Evolutionary conservation across 2,113 vertebrate genomes (phyloP).

Genomic region (Bos indicus): DNA sequence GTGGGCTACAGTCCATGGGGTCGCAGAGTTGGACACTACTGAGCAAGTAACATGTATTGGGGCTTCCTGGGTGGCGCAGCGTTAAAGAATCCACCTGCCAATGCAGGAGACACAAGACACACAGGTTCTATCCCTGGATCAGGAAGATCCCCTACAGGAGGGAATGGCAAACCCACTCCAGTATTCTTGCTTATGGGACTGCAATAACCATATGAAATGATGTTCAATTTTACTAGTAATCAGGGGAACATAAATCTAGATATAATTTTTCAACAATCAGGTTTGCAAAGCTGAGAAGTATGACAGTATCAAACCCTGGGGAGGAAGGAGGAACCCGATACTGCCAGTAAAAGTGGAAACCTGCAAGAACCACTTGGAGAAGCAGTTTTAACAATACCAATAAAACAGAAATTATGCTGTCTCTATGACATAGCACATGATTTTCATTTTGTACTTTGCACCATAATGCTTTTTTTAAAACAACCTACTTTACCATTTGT

Average conservation of each 20-base stretch:
- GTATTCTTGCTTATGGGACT: background rate
- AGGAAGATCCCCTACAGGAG: background rate
- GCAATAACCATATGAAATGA: background rate
- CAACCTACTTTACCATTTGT: background rate
- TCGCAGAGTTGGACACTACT: background rate
- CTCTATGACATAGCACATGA: background rate
- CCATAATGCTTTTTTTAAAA: background rate
- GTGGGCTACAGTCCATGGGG: background rate
- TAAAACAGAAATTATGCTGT: constrained; percentile 1
- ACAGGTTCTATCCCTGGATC: background rate
- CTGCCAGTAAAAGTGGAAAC: background rate
- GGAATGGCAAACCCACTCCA: background rate
- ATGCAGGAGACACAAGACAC: background rate
- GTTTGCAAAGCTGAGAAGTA: background rate
- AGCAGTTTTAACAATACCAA: background rate
- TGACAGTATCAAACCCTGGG: background rate
- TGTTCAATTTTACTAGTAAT: background rate
- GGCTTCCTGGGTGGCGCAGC: background rate
- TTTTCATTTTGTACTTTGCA: background rate
- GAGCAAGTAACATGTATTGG: background rate
- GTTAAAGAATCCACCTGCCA: background rate
- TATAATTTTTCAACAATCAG: background rate
- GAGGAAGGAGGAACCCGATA: background rate
- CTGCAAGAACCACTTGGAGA: background rate
- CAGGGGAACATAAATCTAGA: background rate